Conservation (phyloP, 2,113 vertebrate species). For the Corythornis madagascariensis region DNA sequence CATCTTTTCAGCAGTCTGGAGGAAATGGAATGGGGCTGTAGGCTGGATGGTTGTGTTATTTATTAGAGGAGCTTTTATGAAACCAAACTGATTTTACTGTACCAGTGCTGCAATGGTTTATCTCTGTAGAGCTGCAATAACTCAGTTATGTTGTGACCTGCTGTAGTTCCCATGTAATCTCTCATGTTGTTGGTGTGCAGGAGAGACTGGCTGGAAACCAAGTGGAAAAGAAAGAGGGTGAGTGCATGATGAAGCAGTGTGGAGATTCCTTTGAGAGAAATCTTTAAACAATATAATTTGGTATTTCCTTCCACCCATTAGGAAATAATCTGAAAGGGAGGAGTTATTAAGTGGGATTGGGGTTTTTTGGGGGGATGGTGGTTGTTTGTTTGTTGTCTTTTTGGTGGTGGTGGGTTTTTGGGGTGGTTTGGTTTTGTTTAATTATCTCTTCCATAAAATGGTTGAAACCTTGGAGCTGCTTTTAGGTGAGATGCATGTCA, state of each 20-base stretch:
- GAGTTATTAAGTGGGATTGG: not conserved
- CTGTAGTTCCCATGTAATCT: conserved; percentile 68
- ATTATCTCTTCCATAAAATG: not conserved
- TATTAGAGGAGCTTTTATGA: conserved; percentile 20
- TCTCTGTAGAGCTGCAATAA: conserved; percentile 49
- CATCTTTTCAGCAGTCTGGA: not conserved
- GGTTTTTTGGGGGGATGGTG: no score
- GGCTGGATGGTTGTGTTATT: not conserved
- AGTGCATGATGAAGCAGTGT: conserved; percentile 14
- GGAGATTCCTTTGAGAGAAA: not conserved
- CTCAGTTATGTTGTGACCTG: conserved; percentile 58
- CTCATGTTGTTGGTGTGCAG: conserved; percentile 79
- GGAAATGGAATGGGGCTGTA: not conserved
- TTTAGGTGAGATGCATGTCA: not conserved
- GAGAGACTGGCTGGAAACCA: conserved; percentile 98
- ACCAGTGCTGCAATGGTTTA: conserved; percentile 18
- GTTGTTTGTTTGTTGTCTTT: not conserved
- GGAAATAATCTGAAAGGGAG: not conserved
- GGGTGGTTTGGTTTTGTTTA: not conserved
- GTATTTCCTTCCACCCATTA: not conserved
- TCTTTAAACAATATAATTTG: not conserved
- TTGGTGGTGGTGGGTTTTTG: not conserved
- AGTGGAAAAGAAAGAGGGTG: conserved; percentile 88
- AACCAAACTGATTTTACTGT: conserved; percentile 7
- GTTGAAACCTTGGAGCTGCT: not conserved